Conservation (phyloP, 2,888 invertebrate genomes). For the Plemyria rubiginata region DNA sequence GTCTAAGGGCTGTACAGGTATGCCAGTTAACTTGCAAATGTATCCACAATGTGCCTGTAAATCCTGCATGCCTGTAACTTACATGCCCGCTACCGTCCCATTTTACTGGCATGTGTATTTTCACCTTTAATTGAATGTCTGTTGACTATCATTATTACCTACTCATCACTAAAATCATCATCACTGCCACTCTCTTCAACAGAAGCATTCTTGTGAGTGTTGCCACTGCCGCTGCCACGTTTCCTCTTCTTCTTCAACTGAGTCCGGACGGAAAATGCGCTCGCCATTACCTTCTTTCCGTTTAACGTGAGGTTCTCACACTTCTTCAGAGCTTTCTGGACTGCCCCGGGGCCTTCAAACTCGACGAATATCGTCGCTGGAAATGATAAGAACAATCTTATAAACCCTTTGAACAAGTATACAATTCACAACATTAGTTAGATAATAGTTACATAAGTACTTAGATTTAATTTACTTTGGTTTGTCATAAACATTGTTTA, state of each 20-base stretch:
- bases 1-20: too few species aligned
- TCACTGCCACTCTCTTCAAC: conserved; percentile 1
- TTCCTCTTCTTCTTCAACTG: conserved; percentile 15
- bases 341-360: conserved; percentile 67
- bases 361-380: conserved; percentile 72
- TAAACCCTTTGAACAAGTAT: too few species aligned
- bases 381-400: not conserved
- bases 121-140: too few species aligned
- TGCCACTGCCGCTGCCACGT: not conserved
- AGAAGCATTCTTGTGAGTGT: not conserved
- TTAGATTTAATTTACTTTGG: too few species aligned
- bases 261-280: conserved; percentile 40
- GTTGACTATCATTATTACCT: not conserved
- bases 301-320: conserved; percentile 55
- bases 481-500: too few species aligned
- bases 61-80: too few species aligned
- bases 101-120: too few species aligned
- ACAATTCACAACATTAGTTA: too few species aligned
- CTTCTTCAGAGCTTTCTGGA: conserved; percentile 58
- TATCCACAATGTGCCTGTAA: too few species aligned
- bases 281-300: conserved; percentile 63
- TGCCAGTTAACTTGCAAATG: too few species aligned
- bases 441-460: too few species aligned
- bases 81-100: too few species aligned
- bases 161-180: conserved; percentile 9